Evolutionary conservation across 2,888 invertebrate species (phyloP).

Genomic region (Panzeria rudis): DNA sequence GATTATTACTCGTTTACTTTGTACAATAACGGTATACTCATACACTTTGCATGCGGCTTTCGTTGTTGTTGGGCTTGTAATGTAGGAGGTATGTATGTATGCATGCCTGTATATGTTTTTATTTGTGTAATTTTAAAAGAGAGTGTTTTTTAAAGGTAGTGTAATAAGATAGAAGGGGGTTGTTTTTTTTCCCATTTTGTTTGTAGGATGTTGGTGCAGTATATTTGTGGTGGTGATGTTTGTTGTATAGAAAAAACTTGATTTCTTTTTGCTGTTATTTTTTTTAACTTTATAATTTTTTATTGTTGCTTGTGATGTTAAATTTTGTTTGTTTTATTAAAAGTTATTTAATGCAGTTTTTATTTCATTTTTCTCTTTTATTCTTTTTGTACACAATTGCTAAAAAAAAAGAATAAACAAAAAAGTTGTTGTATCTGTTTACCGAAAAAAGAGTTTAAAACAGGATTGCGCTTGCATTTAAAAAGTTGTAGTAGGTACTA

Average conservation of each 20-base stretch:
- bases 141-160: background rate
- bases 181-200: constrained; percentile 38
- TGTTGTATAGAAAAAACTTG: constrained; percentile 48
- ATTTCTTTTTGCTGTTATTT: constrained; percentile 39
- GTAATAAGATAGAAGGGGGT: constrained; percentile 56
- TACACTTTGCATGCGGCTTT: constrained; percentile 61
- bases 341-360: constrained; percentile 64
- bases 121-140: no score
- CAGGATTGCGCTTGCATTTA: constrained; percentile 37
- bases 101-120: no score
- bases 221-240: constrained; percentile 36
- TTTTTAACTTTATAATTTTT: background rate
- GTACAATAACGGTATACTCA: constrained; percentile 26
- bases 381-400: constrained; percentile 16
- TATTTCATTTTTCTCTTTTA: constrained; percentile 21
- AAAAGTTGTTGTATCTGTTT: constrained; percentile 13
- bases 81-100: no score
- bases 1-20: constrained; percentile 39
- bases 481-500: no score
- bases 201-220: constrained; percentile 30
- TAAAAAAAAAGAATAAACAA: no score
- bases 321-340: constrained; percentile 57
- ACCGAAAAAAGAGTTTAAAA: constrained; percentile 12
- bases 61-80: background rate
- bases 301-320: constrained; percentile 14